Evolutionary conservation across 2,797 vertebrate species (phyloP).

Genomic region (Peromyscus melanophrys): DNA sequence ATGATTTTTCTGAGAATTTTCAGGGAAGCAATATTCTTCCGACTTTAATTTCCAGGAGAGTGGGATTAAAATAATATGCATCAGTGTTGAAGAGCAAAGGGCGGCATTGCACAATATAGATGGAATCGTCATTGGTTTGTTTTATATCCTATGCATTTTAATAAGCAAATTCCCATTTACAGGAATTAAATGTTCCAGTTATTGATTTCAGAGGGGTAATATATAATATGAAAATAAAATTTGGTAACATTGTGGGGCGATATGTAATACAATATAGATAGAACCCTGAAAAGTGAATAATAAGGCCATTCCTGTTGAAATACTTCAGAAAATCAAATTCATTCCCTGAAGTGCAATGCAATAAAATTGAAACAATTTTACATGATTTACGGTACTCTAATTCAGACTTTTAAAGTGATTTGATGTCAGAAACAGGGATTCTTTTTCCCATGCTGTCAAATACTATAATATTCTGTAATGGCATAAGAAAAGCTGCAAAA

Average conservation of each 20-base stretch:
- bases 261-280: constrained; percentile 70
- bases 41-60: constrained; percentile 54
- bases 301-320: constrained; percentile 71
- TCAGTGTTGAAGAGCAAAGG: constrained; percentile 62
- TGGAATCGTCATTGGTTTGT: constrained; percentile 76
- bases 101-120: constrained; percentile 63
- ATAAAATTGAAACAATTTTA: constrained; percentile 75
- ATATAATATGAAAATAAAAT: constrained; percentile 82
- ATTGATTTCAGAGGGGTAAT: constrained; percentile 77
- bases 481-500: constrained; percentile 55
- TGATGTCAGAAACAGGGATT: constrained; percentile 51
- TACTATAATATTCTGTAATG: constrained; percentile 26
- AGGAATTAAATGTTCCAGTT: constrained; percentile 80
- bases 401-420: constrained; percentile 73
- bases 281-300: constrained; percentile 75
- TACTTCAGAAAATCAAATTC: constrained; percentile 78
- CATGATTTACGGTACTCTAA: constrained; percentile 69
- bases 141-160: constrained; percentile 79
- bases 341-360: constrained; percentile 76
- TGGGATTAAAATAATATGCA: constrained; percentile 68
- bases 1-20: constrained; percentile 65
- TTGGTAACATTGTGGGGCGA: constrained; percentile 69
- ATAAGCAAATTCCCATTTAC: constrained; percentile 79
- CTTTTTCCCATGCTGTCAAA: constrained; percentile 26
- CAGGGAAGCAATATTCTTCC: constrained; percentile 63